Conservation (phyloP, 1,140 invertebrate genomes). For the Hyles vespertilio region DNA sequence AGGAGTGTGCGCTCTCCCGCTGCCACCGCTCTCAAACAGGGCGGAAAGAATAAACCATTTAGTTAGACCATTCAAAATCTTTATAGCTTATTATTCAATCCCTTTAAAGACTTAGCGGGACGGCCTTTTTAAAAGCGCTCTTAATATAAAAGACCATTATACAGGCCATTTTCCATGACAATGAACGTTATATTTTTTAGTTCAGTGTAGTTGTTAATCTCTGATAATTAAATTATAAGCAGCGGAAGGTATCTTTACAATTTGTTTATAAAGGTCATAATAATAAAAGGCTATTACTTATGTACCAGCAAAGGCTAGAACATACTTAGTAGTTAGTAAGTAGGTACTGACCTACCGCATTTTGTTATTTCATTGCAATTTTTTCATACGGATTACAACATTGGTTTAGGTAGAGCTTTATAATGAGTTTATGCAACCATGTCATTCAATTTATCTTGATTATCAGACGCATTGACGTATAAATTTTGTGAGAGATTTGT, state of each 20-base stretch:
- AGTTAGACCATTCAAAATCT: conserved; percentile 60
- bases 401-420: too few species aligned
- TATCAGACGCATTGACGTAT: too few species aligned
- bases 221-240: conserved; percentile 54
- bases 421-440: too few species aligned
- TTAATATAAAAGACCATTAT: conserved; percentile 65
- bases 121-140: conserved; percentile 56
- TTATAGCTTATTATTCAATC: conserved; percentile 69
- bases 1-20: conserved; percentile 15
- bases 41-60: conserved; percentile 60
- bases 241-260: conserved; percentile 28
- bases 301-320: not conserved
- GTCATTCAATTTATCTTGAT: too few species aligned
- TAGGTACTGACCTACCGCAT: too few species aligned
- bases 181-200: conserved; percentile 56
- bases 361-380: too few species aligned
- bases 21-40: conserved; percentile 43
- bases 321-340: too few species aligned
- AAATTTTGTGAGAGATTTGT: too few species aligned
- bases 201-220: conserved; percentile 45
- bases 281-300: not conserved
- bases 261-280: not conserved
- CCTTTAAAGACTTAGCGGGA: conserved; percentile 62
- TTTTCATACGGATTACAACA: too few species aligned
- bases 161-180: conserved; percentile 65